Evolutionary conservation across 2,113 vertebrate genomes (phyloP).

Genomic region (Gymnobelideus leadbeateri): DNA sequence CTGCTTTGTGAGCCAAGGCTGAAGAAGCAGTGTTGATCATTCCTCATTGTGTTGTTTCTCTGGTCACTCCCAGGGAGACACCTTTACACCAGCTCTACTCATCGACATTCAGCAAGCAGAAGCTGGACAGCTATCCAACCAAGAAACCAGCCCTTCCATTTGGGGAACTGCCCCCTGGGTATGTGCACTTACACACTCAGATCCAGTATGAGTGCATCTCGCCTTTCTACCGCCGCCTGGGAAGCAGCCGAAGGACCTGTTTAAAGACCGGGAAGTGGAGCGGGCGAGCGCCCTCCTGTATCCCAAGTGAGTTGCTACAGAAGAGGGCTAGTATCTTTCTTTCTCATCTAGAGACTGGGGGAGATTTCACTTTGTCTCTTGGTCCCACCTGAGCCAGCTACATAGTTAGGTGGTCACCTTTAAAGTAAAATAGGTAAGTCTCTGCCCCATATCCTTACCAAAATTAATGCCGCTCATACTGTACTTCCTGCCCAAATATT

Average conservation of each 20-base stretch:
- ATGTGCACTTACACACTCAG: slow-evolving; percentile 94
- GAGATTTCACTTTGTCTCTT: neutral
- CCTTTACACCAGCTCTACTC: slow-evolving; percentile 94
- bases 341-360: neutral
- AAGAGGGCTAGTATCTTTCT: neutral
- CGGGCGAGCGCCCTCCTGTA: slow-evolving; percentile 94
- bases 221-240: slow-evolving; percentile 93
- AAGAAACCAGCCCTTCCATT: slow-evolving; percentile 86
- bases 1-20: slow-evolving; percentile 21
- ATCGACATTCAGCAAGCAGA: slow-evolving; percentile 85
- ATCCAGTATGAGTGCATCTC: slow-evolving; percentile 96
- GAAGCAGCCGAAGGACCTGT: slow-evolving; percentile 95
- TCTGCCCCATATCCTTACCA: neutral
- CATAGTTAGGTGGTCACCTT: neutral
- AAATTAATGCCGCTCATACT: neutral
- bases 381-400: neutral
- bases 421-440: neutral
- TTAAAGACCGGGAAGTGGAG: slow-evolving; percentile 98
- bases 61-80: slow-evolving; percentile 88
- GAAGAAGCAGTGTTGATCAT: neutral
- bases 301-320: slow-evolving; percentile 91
- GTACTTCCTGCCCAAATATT: neutral
- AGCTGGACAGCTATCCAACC: slow-evolving; percentile 85
- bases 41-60: slow-evolving; percentile 21
- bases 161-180: slow-evolving; percentile 90